Percentiles rank a stretch among this genome's conserved stretches.
Evolutionary conservation across 2,888 invertebrate genomes (phyloP).

Genomic region (Tupiocoris notatus): DNA sequence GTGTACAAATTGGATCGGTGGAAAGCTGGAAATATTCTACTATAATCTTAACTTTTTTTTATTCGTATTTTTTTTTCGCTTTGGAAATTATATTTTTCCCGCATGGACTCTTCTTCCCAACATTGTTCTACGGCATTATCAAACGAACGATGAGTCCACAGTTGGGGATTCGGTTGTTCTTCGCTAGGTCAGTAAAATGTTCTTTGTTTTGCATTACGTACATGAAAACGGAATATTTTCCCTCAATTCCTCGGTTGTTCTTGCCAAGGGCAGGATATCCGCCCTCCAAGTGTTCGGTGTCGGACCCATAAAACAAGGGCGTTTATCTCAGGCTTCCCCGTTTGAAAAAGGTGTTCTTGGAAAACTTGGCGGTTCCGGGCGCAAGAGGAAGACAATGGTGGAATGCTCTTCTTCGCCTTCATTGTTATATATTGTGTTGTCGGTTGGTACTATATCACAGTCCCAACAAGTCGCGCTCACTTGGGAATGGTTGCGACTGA

Average conservation of each 20-base stretch:
- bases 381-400: background rate
- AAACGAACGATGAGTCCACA: too few relatives aligned
- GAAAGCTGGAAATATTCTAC: too few relatives aligned
- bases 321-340: background rate
- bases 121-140: too few relatives aligned
- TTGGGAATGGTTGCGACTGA: conserved; percentile 1
- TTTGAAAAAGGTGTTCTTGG: background rate
- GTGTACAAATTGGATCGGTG: too few relatives aligned
- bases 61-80: too few relatives aligned
- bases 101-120: too few relatives aligned
- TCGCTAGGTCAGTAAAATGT: background rate
- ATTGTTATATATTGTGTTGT: background rate
- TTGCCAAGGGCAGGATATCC: background rate
- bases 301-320: background rate
- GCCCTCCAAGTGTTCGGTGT: background rate
- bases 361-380: background rate
- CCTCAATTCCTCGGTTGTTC: background rate
- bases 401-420: background rate
- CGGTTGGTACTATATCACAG: background rate
- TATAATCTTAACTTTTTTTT: too few relatives aligned
- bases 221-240: background rate
- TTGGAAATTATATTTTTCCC: too few relatives aligned
- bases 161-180: too few relatives aligned
- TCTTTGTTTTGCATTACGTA: background rate
- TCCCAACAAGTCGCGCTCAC: background rate